Percentiles rank a stretch among this genome's conserved stretches.
Evolutionary conservation across 2,888 invertebrate genomes (phyloP).

Genomic region (Noctua comes): DNA sequence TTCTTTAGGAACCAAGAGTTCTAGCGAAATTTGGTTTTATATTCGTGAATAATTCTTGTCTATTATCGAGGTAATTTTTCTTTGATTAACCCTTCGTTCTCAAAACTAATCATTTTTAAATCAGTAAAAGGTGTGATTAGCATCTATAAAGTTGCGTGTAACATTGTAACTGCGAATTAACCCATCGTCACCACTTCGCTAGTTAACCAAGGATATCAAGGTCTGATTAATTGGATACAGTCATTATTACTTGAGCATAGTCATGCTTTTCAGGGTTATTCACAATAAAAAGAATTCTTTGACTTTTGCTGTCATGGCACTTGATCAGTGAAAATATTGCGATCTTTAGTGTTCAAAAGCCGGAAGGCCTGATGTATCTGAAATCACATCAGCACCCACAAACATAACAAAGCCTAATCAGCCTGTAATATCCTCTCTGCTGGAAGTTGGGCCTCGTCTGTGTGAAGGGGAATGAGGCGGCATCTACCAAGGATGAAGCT

Average conservation of each 20-base stretch:
- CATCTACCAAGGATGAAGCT: neutral
- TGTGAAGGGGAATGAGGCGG: neutral
- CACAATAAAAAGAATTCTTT: neutral
- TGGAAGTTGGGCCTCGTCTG: neutral
- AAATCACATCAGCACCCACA: neutral
- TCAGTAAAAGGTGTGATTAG: neutral
- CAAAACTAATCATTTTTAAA: neutral
- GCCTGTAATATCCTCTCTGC: too few relatives aligned
- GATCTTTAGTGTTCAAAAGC: neutral
- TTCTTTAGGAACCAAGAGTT: too few relatives aligned
- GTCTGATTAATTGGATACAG: constrained; percentile 30
- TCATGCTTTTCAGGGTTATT: constrained; percentile 7
- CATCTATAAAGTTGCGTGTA: constrained; percentile 29
- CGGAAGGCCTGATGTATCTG: neutral
- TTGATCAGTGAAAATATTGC: neutral
- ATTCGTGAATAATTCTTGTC: neutral
- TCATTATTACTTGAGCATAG: constrained; percentile 8
- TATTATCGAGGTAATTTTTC: neutral
- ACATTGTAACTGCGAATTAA: constrained; percentile 20
- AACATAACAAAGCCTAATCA: neutral
- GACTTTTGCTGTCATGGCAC: neutral
- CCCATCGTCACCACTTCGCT: constrained; percentile 5
- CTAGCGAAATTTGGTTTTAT: neutral
- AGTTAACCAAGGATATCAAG: constrained; percentile 29
- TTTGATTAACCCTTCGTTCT: neutral